Evolutionary conservation across 2,888 invertebrate species (phyloP).

Genomic region (Polyommatus iphigenia): DNA sequence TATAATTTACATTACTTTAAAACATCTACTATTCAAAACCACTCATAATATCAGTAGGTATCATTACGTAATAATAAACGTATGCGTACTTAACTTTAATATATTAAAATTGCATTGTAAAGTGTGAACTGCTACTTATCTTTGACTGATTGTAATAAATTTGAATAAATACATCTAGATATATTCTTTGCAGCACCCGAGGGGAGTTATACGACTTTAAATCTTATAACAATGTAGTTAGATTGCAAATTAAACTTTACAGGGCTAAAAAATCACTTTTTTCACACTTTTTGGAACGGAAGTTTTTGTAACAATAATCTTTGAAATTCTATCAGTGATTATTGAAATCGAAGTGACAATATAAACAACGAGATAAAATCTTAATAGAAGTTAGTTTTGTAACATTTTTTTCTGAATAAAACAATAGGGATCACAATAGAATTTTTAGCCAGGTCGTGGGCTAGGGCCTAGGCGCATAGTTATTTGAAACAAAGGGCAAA

Average conservation of each 20-base stretch:
- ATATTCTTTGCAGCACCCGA: slow-evolving; percentile 45
- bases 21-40: not conserved
- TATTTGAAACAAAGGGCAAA: too few relatives aligned
- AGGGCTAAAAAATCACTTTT: not conserved
- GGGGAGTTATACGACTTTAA: not conserved
- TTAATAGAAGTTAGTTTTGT: not conserved
- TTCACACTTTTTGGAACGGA: not conserved
- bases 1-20: not conserved
- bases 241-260: not conserved
- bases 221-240: not conserved
- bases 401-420: not conserved
- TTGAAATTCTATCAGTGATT: not conserved
- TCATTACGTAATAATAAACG: slow-evolving; percentile 2
- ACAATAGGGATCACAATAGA: too few relatives aligned
- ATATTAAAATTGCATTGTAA: slow-evolving; percentile 38
- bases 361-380: not conserved
- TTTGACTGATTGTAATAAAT: slow-evolving; percentile 61
- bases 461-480: too few relatives aligned
- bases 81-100: slow-evolving; percentile 16
- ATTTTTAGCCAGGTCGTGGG: too few relatives aligned
- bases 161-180: slow-evolving; percentile 65
- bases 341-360: not conserved
- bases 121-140: slow-evolving; percentile 56
- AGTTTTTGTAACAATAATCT: not conserved
- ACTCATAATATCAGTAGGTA: not conserved